These are phyloP conservation scores for Brachionus manjavacas DNA, from an alignment of 1,140 invertebrate genomes.

Conservation along the genomic window DNA sequence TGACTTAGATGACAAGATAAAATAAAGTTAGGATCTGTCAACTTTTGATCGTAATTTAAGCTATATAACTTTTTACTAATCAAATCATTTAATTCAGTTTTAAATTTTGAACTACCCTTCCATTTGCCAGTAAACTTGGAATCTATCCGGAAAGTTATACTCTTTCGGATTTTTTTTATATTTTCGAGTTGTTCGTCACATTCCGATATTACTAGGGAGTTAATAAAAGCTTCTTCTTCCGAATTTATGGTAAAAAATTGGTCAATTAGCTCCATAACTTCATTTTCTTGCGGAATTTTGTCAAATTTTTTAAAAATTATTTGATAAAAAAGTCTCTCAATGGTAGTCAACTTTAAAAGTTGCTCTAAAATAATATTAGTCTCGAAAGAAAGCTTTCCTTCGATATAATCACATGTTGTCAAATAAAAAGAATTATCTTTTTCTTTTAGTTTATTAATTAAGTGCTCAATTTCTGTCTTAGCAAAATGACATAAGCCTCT, in stretches of 20 bases:
- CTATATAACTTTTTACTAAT: neutral
- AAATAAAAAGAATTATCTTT: neutral
- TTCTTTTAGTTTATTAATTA: neutral
- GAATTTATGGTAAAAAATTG: neutral
- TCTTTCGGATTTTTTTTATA: neutral
- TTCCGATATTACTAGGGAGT: neutral
- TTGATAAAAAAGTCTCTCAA: neutral
- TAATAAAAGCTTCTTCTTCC: neutral
- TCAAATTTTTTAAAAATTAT: constrained; percentile 1
- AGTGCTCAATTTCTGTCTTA: neutral
- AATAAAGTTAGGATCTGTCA: neutral
- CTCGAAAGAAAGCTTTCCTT: constrained; percentile 1
- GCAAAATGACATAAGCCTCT: neutral
- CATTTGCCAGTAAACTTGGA: constrained; percentile 26
- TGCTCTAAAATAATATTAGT: neutral
- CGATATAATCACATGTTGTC: neutral
- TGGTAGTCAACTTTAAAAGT: neutral
- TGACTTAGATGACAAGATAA: constrained; percentile 22
- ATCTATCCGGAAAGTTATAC: neutral
- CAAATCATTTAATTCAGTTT: neutral
- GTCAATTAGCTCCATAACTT: neutral
- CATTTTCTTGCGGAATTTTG: neutral
- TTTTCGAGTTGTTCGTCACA: neutral
- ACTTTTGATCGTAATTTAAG: neutral
- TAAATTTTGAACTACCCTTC: neutral